Evolutionary conservation across 2,113 vertebrate species (phyloP).

Genomic region (Oncorhynchus clarkii): DNA sequence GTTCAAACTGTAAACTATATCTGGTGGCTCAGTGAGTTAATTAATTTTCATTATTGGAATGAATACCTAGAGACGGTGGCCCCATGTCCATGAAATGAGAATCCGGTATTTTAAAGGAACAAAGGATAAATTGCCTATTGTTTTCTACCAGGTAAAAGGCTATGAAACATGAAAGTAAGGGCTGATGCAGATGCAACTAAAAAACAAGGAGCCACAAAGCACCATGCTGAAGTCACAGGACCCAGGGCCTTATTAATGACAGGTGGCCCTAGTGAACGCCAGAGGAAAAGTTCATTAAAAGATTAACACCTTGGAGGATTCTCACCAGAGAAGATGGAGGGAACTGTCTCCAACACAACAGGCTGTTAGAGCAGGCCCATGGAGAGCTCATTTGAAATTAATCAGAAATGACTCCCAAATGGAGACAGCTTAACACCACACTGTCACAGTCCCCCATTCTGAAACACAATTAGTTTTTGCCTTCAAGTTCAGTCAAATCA

Average conservation of each 20-base stretch:
- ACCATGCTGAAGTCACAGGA: constrained; percentile 15
- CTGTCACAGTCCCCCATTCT: neutral
- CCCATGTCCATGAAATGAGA: too few relatives aligned
- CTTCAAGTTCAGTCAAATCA: neutral
- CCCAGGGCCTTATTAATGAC: constrained; percentile 22
- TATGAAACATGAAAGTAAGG: neutral
- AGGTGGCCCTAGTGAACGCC: constrained; percentile 53
- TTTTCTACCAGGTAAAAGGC: too few relatives aligned
- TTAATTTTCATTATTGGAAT: neutral
- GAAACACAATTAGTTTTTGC: neutral
- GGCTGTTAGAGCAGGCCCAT: constrained; percentile 16
- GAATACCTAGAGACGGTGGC: too few relatives aligned
- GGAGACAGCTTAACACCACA: constrained; percentile 9
- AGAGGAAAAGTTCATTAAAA: constrained; percentile 74
- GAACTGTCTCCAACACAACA: constrained; percentile 54
- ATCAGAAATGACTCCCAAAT: constrained; percentile 47
- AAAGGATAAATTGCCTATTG: neutral
- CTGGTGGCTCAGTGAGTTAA: neutral
- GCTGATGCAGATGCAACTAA: neutral
- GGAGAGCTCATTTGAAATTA: constrained; percentile 63
- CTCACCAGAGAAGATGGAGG: constrained; percentile 33
- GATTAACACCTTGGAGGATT: constrained; percentile 61
- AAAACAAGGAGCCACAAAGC: neutral
- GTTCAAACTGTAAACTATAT: neutral
- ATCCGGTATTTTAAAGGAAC: neutral